Percentiles rank a stretch among this genome's conserved stretches.
Conservation (phyloP, 2,888 invertebrate genomes). For the Doris montereyensis region DNA sequence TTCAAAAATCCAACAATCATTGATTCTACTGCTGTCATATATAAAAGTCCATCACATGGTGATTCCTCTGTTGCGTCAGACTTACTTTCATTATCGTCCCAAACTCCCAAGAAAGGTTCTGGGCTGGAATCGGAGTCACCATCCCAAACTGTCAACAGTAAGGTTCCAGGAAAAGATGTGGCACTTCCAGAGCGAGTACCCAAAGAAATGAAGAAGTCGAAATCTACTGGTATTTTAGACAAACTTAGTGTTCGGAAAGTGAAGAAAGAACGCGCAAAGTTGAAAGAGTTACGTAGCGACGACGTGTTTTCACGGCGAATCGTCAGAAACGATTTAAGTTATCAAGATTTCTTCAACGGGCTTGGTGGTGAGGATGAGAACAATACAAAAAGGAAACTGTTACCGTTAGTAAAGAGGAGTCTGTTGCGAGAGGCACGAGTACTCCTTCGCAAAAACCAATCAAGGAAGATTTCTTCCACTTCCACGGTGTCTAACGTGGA, state of each 20-base stretch:
- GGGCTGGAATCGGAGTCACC: too few relatives aligned
- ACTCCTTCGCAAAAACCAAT: too few relatives aligned
- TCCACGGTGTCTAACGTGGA: background rate
- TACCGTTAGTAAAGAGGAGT: too few relatives aligned
- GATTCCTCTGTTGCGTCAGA: background rate
- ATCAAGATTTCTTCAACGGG: constrained; percentile 15
- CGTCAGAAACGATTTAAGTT: constrained; percentile 45
- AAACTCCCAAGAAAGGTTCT: too few relatives aligned
- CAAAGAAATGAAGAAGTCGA: constrained; percentile 56
- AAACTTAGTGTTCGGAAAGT: constrained; percentile 61
- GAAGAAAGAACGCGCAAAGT: constrained; percentile 61
- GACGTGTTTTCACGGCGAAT: constrained; percentile 65
- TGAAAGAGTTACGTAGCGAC: constrained; percentile 60
- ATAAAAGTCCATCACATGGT: background rate
- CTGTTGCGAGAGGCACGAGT: too few relatives aligned
- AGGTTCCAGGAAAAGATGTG: constrained; percentile 31
- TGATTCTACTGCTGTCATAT: background rate
- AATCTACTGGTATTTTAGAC: constrained; percentile 58
- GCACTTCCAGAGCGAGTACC: constrained; percentile 59
- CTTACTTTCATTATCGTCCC: too few relatives aligned
- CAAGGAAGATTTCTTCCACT: background rate
- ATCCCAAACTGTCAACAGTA: background rate
- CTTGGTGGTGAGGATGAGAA: constrained; percentile 20
- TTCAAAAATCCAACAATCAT: background rate
- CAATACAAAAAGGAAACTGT: too few relatives aligned